Conservation (phyloP, 2,888 invertebrate genomes). For the Diaphora mendica region DNA sequence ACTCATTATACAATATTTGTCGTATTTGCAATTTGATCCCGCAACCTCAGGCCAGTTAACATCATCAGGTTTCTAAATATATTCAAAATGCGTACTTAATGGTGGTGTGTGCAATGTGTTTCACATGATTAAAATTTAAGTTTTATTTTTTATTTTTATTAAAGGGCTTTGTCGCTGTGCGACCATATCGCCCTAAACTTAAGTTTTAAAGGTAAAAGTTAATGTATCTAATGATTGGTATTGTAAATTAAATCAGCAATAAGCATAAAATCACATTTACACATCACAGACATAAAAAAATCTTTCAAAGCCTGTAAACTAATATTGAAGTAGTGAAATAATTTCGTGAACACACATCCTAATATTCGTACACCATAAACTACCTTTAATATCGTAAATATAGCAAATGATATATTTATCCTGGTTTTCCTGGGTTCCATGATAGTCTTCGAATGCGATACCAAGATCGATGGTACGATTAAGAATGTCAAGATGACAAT, state of each 20-base stretch:
- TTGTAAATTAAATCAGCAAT: background rate
- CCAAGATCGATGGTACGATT: conserved; percentile 3
- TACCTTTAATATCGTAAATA: conserved; percentile 5
- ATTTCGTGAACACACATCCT: background rate
- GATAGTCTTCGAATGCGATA: conserved; percentile 12
- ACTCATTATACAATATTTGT: too few relatives aligned
- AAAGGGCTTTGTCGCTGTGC: too few relatives aligned
- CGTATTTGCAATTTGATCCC: too few relatives aligned
- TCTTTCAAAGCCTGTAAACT: background rate
- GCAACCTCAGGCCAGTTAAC: too few relatives aligned
- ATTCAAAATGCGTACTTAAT: background rate
- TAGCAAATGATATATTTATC: conserved; percentile 13
- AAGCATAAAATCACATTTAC: background rate
- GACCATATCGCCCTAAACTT: too few relatives aligned
- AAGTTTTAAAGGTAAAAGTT: background rate
- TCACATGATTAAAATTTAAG: background rate
- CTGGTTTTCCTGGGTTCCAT: conserved; percentile 9
- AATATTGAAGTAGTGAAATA: conserved; percentile 1
- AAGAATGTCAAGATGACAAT: conserved; percentile 10
- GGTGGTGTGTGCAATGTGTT: background rate
- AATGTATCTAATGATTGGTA: background rate
- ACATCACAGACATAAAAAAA: background rate
- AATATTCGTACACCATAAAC: conserved; percentile 1
- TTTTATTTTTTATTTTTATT: too few relatives aligned
- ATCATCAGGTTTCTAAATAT: too few relatives aligned